Base-by-base conservation (phyloP, 2,888 invertebrate species). In the Hipparchia semele region DNA sequence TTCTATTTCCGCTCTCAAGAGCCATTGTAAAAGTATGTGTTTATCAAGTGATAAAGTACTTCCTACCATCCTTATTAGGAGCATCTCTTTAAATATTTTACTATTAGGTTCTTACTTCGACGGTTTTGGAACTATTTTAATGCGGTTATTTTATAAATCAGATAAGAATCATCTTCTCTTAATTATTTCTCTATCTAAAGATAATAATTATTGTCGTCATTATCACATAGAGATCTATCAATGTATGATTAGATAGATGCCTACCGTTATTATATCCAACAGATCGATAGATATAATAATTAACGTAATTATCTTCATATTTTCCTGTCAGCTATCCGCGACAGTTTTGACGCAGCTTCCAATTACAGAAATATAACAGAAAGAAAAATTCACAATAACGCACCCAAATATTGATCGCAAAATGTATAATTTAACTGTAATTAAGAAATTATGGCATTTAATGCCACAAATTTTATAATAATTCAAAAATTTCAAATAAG, bases 381-480 rank as follows among this genome's bases (percentile, higher is more conserved):
- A 23, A 23, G 23, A 23, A 23, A 23, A 23, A 7, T 45, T 60
- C 39, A 60, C 13, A 51, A 65, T 33, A 51, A 51, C 10, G 64
- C 49, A 51, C 33, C 23, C 23, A 64, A 51, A 64, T 49, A 23
- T 64, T 65, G 64, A 65, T 9, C 51, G 51, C 64, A 64, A 64
- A 6, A 8, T 23, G 23, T 49, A 9, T 51, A 23, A 64, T 64
- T 62, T 33, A 51, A 33, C 23, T 51, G 46, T 45, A 51, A 51
- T 39, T 39, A 65, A 65, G 53, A 53, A 53, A 53, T 8, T 33
- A 65, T 10, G 6, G 33, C 13, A 49, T 9, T 64, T 64, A 13
- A 33, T 51, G 3, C 62, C 12, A 12, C 61, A 8, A 9, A 53
- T 53, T 65, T 53, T 53, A 0, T 51, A 65, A 65, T 33, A 12